These are phyloP conservation scores for Idris sp. DNA, from an alignment of 1,140 invertebrate species.

Conservation along the genomic window DNA sequence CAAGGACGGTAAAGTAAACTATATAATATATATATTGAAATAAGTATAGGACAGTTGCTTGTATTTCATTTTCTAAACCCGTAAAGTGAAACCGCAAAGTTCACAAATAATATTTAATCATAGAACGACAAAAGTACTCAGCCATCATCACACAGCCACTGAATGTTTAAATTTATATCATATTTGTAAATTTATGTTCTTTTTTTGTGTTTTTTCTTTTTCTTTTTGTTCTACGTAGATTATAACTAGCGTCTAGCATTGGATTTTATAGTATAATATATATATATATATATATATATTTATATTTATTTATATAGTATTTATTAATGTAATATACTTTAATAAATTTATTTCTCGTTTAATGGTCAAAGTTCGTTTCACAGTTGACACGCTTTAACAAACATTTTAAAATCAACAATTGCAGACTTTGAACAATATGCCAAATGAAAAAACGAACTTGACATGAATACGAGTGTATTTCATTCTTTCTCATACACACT, in stretches of 20 bases:
- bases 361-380: constrained; percentile 7
- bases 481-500: constrained; percentile 24
- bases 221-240: constrained; percentile 60
- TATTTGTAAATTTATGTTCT: constrained; percentile 47
- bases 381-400: constrained; percentile 23
- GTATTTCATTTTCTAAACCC: constrained; percentile 38
- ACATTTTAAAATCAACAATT: constrained; percentile 44
- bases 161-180: constrained; percentile 56
- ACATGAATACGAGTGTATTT: constrained; percentile 13
- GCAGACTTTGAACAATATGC: constrained; percentile 15
- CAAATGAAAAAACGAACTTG: constrained; percentile 37
- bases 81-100: constrained; percentile 41
- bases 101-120: constrained; percentile 43
- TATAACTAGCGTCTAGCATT: constrained; percentile 68
- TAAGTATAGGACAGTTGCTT: constrained; percentile 8
- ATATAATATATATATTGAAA: constrained; percentile 10
- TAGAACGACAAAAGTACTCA: constrained; percentile 37
- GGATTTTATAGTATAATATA: no score
- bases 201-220: constrained; percentile 11
- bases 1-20: background rate
- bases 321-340: constrained; percentile 65
- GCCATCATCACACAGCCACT: constrained; percentile 6
- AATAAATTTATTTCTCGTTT: constrained; percentile 30
- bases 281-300: no score
- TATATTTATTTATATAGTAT: constrained; percentile 47